Evolutionary conservation across 1,140 invertebrate genomes (phyloP).

Genomic region (Drosophila pseudoobscura): DNA sequence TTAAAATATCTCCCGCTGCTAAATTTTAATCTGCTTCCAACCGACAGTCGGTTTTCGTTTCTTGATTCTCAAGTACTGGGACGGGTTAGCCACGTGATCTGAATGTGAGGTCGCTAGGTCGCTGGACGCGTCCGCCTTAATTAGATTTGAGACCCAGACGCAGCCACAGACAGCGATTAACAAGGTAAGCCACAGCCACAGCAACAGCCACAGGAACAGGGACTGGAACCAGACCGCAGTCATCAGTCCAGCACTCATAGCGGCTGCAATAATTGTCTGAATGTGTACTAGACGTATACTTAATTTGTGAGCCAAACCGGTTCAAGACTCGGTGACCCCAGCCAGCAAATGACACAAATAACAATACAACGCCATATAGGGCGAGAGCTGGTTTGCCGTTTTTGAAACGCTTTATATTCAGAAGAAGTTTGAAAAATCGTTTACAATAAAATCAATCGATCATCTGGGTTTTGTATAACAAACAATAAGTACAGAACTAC

Average conservation of each 20-base stretch:
- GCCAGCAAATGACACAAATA: slow-evolving; percentile 28
- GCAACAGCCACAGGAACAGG: slow-evolving; percentile 2
- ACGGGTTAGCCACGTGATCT: slow-evolving; percentile 59
- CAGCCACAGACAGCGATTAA: slow-evolving; percentile 29
- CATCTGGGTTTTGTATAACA: slow-evolving; percentile 72
- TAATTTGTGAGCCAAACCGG: slow-evolving; percentile 63
- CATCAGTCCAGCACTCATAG: no score
- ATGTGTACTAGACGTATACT: slow-evolving; percentile 51
- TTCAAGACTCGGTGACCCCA: slow-evolving; percentile 35
- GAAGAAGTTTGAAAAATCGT: slow-evolving; percentile 52
- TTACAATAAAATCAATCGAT: slow-evolving; percentile 64
- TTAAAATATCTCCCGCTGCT: slow-evolving; percentile 36
- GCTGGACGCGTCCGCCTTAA: slow-evolving; percentile 45
- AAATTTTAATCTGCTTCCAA: slow-evolving; percentile 28
- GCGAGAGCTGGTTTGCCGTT: slow-evolving; percentile 31
- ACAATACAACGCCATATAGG: no score
- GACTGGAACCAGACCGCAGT: background rate
- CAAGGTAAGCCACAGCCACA: slow-evolving; percentile 11
- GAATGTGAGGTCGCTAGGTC: slow-evolving; percentile 18
- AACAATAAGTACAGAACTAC: slow-evolving; percentile 74
- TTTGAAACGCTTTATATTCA: slow-evolving; percentile 64
- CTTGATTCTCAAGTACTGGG: slow-evolving; percentile 14
- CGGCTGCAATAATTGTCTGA: slow-evolving; percentile 10
- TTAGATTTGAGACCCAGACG: slow-evolving; percentile 45
- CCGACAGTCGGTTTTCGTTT: slow-evolving; percentile 10